Conservation (phyloP, 2,797 vertebrate species). For the Erpetoichthys calabaricus region DNA sequence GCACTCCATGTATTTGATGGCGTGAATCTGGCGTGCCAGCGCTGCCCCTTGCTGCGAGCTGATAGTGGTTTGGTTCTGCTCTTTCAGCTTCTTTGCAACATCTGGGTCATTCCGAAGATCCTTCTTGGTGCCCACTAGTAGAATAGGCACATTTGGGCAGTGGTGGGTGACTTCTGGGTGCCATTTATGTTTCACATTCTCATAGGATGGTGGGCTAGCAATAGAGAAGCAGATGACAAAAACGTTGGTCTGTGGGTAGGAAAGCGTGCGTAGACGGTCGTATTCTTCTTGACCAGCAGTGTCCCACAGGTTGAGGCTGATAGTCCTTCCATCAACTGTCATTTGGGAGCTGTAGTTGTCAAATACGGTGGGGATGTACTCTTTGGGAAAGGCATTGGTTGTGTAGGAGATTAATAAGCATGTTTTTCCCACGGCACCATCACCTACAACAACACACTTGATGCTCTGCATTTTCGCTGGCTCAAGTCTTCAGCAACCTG, state of each 20-base stretch:
- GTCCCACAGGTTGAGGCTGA: constrained; percentile 64
- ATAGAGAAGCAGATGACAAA: constrained; percentile 77
- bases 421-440: constrained; percentile 70
- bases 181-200: constrained; percentile 70
- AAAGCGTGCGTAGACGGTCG: constrained; percentile 58
- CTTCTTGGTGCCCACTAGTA: constrained; percentile 72
- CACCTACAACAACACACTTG: constrained; percentile 71
- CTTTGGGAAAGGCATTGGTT: constrained; percentile 70
- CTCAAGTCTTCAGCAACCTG: constrained; percentile 30
- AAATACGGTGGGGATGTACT: constrained; percentile 74
- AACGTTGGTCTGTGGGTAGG: constrained; percentile 65
- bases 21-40: constrained; percentile 59
- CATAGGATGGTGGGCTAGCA: constrained; percentile 58
- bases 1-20: constrained; percentile 68
- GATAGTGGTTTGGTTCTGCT: constrained; percentile 56
- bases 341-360: constrained; percentile 74
- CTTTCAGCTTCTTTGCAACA: constrained; percentile 55
- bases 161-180: constrained; percentile 64
- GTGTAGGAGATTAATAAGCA: constrained; percentile 74
- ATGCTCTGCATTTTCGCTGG: constrained; percentile 57
- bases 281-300: constrained; percentile 69
- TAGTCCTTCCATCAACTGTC: constrained; percentile 50
- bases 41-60: constrained; percentile 55
- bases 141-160: constrained; percentile 62
- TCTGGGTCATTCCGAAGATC: constrained; percentile 60